Conservation (phyloP, 2,797 vertebrate genomes). For the Sebastes dallii region DNA sequence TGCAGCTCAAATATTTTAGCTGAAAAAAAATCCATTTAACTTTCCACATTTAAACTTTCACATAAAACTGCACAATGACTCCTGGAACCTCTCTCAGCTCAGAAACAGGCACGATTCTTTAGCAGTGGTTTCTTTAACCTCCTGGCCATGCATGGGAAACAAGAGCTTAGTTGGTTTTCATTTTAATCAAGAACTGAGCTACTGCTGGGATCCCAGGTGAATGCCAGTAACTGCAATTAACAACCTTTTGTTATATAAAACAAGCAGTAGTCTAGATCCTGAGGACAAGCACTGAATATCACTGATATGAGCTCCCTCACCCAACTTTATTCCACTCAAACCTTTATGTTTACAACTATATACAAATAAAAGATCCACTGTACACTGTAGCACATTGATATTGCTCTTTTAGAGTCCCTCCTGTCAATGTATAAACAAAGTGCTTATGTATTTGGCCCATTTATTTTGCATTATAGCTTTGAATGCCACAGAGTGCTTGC, state of each 20-base stretch:
- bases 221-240: slow-evolving; percentile 8
- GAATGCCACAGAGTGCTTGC: background rate
- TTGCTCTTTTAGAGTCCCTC: background rate
- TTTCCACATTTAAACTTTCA: slow-evolving; percentile 21
- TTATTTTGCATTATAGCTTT: background rate
- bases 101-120: slow-evolving; percentile 13
- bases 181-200: slow-evolving; percentile 7
- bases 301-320: background rate
- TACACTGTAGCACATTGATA: background rate
- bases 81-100: background rate
- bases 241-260: slow-evolving; percentile 5
- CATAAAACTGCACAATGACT: slow-evolving; percentile 3
- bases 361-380: background rate
- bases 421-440: background rate
- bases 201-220: background rate
- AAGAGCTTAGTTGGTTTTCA: slow-evolving; percentile 19
- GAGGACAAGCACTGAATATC: background rate
- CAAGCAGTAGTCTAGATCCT: background rate
- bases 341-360: background rate
- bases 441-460: background rate
- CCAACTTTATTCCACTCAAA: background rate
- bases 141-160: slow-evolving; percentile 9
- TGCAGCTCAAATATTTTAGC: background rate
- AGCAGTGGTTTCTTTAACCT: background rate
- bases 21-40: slow-evolving; percentile 2